Evolutionary conservation across 2,797 vertebrate genomes (phyloP), one percentile per base, ranked within the genome.

Genomic region (Nasua narica): DNA sequence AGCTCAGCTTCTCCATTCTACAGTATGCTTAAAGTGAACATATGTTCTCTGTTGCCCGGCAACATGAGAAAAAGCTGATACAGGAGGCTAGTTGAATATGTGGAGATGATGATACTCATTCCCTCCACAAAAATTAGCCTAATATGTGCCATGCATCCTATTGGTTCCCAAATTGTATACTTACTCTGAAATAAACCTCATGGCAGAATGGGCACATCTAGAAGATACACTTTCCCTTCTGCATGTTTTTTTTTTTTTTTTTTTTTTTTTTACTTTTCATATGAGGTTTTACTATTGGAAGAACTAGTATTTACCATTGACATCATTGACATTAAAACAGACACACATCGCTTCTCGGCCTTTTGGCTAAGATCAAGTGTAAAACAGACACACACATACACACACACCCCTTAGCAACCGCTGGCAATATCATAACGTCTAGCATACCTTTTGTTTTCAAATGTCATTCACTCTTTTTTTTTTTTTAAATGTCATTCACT

Each of bases 141-240:
- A 37, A n/a, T 58, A 87, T 21, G 37, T 62, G 56, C 78, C 84
- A 76, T 58, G 56, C 37, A 69, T 54, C 62, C 77, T 92, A 76
- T n/a, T 62, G 84, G 81, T 76, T 94, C 54, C 77, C 70, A 87
- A 76, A 76, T 40, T 46, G 46, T 54, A 48, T 43, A 81, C 54
- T 83, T 89, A 91, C 48, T 92, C 95, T 60, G 52, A 87, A 95
- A 95, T 40, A 93, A 91, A 70, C 37, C 15, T 69, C 6, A 85
- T 11, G 93, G n/a, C 52, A 74, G 18, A 65, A 74, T 27, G 10
- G 25, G 37, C 18, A 84, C 21, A 89, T 50, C 60, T 62, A 70
- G 29, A 89, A 86, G 54, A 79, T 46, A 54, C 5, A 48, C 54
- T 54, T 85, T 93, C 87, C 52, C 62, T 90, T 96, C 52, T 29